phyloP scores from a whole-genome alignment of 2,888 invertebrate species.

The Coremacera marginata region DNA sequence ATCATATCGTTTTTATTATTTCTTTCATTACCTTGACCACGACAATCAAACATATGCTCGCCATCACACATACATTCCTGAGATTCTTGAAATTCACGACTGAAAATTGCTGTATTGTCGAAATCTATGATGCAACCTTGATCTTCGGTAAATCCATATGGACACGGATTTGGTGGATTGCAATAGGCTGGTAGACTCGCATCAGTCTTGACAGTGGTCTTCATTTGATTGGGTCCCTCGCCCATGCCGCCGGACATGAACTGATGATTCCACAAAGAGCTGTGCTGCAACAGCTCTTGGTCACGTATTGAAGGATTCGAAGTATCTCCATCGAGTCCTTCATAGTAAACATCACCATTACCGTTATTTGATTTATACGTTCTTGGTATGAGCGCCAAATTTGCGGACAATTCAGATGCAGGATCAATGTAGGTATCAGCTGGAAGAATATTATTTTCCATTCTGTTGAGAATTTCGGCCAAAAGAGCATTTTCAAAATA shows the following conservation, averaged over 20 bases:
- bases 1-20: constrained; percentile 60
- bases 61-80: constrained; percentile 98
- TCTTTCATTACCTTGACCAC: constrained; percentile 69
- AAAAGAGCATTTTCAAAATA: constrained; percentile 79
- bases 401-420: constrained; percentile 60
- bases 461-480: constrained; percentile 82
- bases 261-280: constrained; percentile 81
- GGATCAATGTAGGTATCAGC: constrained; percentile 71
- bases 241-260: constrained; percentile 83
- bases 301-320: constrained; percentile 83
- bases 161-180: constrained; percentile 99
- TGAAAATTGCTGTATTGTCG: constrained; percentile 95
- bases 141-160: constrained; percentile 81
- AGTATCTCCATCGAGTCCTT: constrained; percentile 40
- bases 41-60: constrained; percentile 97
- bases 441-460: constrained; percentile 81
- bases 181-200: constrained; percentile 96
- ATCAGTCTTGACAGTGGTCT: constrained; percentile 86
- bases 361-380: constrained; percentile 71
- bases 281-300: constrained; percentile 89
- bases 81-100: constrained; percentile 90
- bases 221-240: constrained; percentile 71
- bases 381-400: constrained; percentile 70
- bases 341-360: constrained; percentile 15
- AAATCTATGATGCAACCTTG: constrained; percentile 84